phyloP scores from a whole-genome alignment of 2,888 invertebrate genomes.

The Sipunculus nudus region DNA sequence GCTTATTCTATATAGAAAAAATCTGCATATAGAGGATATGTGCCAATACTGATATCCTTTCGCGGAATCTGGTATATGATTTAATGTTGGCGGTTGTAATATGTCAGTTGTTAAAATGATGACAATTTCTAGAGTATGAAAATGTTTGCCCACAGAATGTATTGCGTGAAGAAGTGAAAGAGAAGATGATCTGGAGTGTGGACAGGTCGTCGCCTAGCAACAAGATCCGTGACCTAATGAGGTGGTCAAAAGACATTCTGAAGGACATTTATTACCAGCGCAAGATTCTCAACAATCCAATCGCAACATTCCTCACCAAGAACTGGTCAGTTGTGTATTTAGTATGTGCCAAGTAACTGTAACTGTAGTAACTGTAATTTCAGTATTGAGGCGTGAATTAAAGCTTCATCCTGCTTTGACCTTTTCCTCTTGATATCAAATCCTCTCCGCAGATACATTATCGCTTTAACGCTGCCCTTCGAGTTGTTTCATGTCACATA shows the following conservation, averaged over 20 bases:
- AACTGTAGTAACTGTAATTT: too few relatives aligned
- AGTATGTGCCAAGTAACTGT: too few relatives aligned
- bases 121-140: too few relatives aligned
- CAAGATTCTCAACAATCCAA: conserved; percentile 60
- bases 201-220: conserved; percentile 66
- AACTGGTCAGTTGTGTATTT: conserved; percentile 56
- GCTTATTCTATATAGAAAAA: too few relatives aligned
- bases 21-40: not conserved
- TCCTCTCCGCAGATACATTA: too few relatives aligned
- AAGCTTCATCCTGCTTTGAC: too few relatives aligned
- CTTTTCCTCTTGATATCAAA: too few relatives aligned
- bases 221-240: conserved; percentile 67
- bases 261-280: conserved; percentile 66
- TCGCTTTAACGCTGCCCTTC: too few relatives aligned
- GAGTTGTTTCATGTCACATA: too few relatives aligned
- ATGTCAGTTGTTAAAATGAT: not conserved
- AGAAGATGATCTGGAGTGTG: conserved; percentile 66
- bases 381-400: too few relatives aligned
- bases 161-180: conserved; percentile 65
- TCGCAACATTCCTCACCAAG: conserved; percentile 63
- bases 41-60: not conserved
- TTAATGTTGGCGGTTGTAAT: not conserved
- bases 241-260: conserved; percentile 67
- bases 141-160: too few relatives aligned
- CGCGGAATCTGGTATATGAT: not conserved